These are phyloP conservation scores for Danio choprae DNA, from an alignment of 2,797 vertebrate genomes.

Conservation along the genomic window DNA sequence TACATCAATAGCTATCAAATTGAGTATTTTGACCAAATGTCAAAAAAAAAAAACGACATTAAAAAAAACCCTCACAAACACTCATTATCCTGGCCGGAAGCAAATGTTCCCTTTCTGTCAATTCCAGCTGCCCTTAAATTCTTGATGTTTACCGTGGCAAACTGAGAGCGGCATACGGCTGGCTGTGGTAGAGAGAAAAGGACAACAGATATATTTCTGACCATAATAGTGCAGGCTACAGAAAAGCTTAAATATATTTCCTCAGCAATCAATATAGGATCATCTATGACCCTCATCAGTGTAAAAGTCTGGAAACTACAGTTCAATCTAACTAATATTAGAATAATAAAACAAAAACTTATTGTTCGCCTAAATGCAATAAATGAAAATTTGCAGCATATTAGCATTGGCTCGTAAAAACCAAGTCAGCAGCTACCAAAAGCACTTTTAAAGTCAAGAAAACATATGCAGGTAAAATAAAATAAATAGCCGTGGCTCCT, in stretches of 20 bases:
- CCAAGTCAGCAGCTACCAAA: too few species aligned
- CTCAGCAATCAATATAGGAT: not conserved
- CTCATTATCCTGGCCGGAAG: constrained; percentile 22
- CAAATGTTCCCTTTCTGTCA: constrained; percentile 33
- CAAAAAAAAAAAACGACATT: not conserved
- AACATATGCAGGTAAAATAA: too few species aligned
- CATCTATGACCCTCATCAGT: not conserved
- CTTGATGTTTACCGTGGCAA: constrained; percentile 20
- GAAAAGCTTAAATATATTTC: not conserved
- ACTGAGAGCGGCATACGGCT: constrained; percentile 25
- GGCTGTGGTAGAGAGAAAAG: constrained; percentile 7
- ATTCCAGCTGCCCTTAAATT: constrained; percentile 25
- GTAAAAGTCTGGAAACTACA: not conserved
- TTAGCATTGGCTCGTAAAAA: too few species aligned
- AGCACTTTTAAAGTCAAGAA: too few species aligned
- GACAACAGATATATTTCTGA: constrained; percentile 12
- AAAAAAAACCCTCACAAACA: not conserved
- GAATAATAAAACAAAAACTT: not conserved
- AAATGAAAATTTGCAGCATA: too few species aligned
- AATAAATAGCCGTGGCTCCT: too few species aligned
- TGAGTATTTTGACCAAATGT: constrained; percentile 14
- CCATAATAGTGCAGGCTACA: constrained; percentile 20
- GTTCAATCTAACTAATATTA: constrained; percentile 2
- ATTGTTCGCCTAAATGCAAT: too few species aligned
- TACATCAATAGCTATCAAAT: too few species aligned